Conservation (phyloP, 1,140 invertebrate species). For the Achatina immaculata region DNA sequence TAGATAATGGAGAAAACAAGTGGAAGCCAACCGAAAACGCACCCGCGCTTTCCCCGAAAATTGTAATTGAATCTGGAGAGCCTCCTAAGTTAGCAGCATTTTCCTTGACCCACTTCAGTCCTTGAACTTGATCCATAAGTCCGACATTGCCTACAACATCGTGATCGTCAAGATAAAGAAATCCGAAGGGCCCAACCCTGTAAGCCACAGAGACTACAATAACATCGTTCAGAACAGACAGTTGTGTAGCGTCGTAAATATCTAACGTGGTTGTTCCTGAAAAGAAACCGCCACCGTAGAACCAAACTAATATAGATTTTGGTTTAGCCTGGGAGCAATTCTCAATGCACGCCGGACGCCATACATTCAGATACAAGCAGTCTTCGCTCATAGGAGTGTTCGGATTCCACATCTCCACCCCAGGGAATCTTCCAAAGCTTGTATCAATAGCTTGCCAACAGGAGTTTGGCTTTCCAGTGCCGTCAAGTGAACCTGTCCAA, state of each 20-base stretch:
- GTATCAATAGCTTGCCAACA: conserved; percentile 93
- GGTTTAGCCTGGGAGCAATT: conserved; percentile 79
- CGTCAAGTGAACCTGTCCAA: conserved; percentile 83
- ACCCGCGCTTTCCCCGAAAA: conserved; percentile 78
- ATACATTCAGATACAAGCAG: conserved; percentile 94
- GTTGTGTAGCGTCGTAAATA: conserved; percentile 90
- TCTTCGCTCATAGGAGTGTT: conserved; percentile 84
- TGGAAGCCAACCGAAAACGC: conserved; percentile 88
- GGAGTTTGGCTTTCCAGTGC: conserved; percentile 85
- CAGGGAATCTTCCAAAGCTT: conserved; percentile 81
- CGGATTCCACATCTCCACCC: conserved; percentile 59
- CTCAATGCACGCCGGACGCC: conserved; percentile 85
- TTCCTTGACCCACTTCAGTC: conserved; percentile 79
- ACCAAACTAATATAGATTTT: conserved; percentile 93
- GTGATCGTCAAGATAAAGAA: conserved; percentile 78
- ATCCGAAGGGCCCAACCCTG: conserved; percentile 78
- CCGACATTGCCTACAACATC: conserved; percentile 60
- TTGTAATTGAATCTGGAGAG: conserved; percentile 77
- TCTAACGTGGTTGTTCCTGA: conserved; percentile 91
- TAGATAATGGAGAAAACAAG: conserved; percentile 84
- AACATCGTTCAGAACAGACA: conserved; percentile 85
- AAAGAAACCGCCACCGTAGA: conserved; percentile 95
- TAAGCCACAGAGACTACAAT: conserved; percentile 78
- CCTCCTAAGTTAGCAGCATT: conserved; percentile 82
- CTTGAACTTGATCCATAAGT: conserved; percentile 77